Evolutionary conservation across 2,797 vertebrate species (phyloP).

Genomic region (Bucorvus abyssinicus): DNA sequence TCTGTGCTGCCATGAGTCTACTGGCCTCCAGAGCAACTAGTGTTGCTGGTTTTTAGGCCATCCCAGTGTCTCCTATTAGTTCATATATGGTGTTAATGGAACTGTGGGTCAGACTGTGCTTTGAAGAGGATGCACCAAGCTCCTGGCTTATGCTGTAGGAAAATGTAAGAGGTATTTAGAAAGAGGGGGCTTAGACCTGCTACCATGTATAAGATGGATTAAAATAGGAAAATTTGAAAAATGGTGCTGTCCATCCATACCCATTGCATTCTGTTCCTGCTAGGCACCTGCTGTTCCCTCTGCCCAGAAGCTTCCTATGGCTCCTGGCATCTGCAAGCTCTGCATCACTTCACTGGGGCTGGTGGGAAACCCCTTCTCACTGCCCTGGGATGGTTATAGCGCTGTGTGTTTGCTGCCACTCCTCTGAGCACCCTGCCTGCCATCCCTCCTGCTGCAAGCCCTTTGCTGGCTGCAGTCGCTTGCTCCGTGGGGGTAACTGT

Average conservation of each 20-base stretch:
- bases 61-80: neutral
- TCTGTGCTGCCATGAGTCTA: neutral
- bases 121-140: neutral
- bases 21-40: neutral
- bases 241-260: neutral
- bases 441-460: neutral
- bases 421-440: neutral
- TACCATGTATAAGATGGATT: neutral
- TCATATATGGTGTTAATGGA: neutral
- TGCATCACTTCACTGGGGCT: fast-evolving
- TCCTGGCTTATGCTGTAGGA: neutral
- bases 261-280: neutral
- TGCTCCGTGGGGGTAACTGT: fast-evolving
- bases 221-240: neutral
- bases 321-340: neutral
- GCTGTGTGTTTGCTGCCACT: neutral
- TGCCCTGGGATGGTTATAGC: neutral
- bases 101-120: neutral
- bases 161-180: neutral
- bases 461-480: neutral
- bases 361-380: neutral
- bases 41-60: neutral
- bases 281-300: neutral
- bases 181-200: neutral
- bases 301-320: neutral